These are phyloP conservation scores for Alviniconcha marisindica DNA, from an alignment of 1,140 invertebrate genomes.

Conservation along the genomic window DNA sequence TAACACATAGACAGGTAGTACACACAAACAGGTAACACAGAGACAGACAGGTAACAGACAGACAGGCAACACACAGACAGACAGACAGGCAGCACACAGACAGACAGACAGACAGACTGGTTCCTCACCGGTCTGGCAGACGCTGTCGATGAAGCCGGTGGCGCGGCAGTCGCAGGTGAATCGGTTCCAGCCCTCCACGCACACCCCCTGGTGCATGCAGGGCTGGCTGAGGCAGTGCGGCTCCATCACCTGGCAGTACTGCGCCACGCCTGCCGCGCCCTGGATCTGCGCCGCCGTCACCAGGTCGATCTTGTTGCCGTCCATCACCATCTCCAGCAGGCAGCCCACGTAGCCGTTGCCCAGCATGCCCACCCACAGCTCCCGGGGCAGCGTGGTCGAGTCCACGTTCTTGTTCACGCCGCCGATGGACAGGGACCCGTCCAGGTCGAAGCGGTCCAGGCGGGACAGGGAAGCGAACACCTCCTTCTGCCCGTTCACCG, in stretches of 20 bases:
- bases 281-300: slow-evolving; percentile 92
- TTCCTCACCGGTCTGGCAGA: slow-evolving; percentile 69
- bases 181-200: slow-evolving; percentile 96
- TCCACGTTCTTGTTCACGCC: slow-evolving; percentile 76
- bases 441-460: slow-evolving; percentile 86
- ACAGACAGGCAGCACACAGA: background rate
- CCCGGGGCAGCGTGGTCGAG: slow-evolving; percentile 84
- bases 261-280: slow-evolving; percentile 81
- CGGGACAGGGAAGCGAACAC: slow-evolving; percentile 88
- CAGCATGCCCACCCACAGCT: slow-evolving; percentile 93
- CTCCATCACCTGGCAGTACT: slow-evolving; percentile 78
- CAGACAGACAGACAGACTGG: background rate
- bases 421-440: slow-evolving; percentile 91
- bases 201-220: slow-evolving; percentile 93
- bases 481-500: slow-evolving; percentile 91
- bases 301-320: slow-evolving; percentile 94
- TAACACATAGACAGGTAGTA: too few relatives aligned
- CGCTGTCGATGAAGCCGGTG: slow-evolving; percentile 91
- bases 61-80: background rate
- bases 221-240: slow-evolving; percentile 92
- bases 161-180: slow-evolving; percentile 96
- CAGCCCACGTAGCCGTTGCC: slow-evolving; percentile 96
- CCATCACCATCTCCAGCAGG: slow-evolving; percentile 93
- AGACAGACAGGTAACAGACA: background rate
- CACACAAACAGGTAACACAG: too few relatives aligned